Evolutionary conservation across 2,888 invertebrate genomes (phyloP).

Genomic region (Macrosoma leucophasiata): DNA sequence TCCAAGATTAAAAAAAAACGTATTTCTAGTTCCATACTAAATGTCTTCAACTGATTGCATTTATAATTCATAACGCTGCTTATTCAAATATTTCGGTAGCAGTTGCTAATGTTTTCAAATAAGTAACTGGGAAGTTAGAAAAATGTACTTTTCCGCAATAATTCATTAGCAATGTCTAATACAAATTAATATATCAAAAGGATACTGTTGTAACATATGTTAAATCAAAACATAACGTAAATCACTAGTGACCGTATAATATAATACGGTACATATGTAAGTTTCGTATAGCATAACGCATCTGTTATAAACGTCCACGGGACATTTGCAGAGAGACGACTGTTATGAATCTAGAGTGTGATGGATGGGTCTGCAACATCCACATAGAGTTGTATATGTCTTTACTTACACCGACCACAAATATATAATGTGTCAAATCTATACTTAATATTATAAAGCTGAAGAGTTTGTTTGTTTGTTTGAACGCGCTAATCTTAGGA

Average conservation of each 20-base stretch:
- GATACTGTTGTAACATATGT: too few relatives aligned
- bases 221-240: too few relatives aligned
- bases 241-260: constrained; percentile 17
- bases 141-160: background rate
- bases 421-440: too few relatives aligned
- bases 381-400: background rate
- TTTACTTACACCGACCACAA: too few relatives aligned
- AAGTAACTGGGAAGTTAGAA: background rate
- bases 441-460: too few relatives aligned
- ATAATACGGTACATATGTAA: constrained; percentile 24
- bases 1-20: too few relatives aligned
- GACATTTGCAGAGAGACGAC: constrained; percentile 53
- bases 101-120: background rate
- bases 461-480: too few relatives aligned
- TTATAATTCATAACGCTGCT: too few relatives aligned
- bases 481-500: too few relatives aligned
- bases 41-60: too few relatives aligned
- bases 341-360: constrained; percentile 62
- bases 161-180: background rate
- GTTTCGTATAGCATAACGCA: constrained; percentile 38
- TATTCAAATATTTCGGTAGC: too few relatives aligned
- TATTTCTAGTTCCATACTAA: too few relatives aligned
- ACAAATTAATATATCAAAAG: background rate
- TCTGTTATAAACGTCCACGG: constrained; percentile 48
- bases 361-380: constrained; percentile 49